Conservation (phyloP, 2,888 invertebrate genomes). For the Linnaemya vulpina region DNA sequence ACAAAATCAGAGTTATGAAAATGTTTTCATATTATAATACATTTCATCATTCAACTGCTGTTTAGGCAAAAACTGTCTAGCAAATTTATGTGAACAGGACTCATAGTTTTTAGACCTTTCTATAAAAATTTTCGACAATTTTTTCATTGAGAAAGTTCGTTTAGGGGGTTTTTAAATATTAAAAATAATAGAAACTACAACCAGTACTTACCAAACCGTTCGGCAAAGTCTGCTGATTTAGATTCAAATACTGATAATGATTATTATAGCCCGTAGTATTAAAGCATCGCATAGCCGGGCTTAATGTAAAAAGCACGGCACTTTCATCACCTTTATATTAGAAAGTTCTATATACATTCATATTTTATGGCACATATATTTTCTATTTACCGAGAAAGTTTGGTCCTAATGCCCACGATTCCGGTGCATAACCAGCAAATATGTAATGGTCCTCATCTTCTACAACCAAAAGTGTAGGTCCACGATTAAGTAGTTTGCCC, state of each 20-base stretch:
- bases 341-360: background rate
- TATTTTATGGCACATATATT: background rate
- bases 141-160: too few relatives aligned
- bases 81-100: background rate
- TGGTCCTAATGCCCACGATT: slow-evolving; percentile 89
- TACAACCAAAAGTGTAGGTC: slow-evolving; percentile 91
- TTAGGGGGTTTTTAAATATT: too few relatives aligned
- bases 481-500: slow-evolving; percentile 90
- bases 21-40: too few relatives aligned
- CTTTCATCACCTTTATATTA: slow-evolving; percentile 85
- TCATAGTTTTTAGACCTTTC: background rate
- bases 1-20: too few relatives aligned
- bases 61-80: too few relatives aligned
- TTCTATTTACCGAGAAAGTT: slow-evolving; percentile 87
- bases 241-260: slow-evolving; percentile 96
- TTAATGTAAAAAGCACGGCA: slow-evolving; percentile 92
- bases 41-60: too few relatives aligned
- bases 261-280: slow-evolving; percentile 92
- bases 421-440: slow-evolving; percentile 95
- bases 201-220: slow-evolving; percentile 91
- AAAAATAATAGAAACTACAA: background rate
- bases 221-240: slow-evolving; percentile 95
- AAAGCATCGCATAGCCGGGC: slow-evolving; percentile 91
- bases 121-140: too few relatives aligned
- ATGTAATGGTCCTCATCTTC: slow-evolving; percentile 92